Percentiles rank a stretch among this genome's conserved stretches.
phyloP scores from a whole-genome alignment of 37 sponge, comb jelly and placozoan species.

The Spongilla lacustris region DNA sequence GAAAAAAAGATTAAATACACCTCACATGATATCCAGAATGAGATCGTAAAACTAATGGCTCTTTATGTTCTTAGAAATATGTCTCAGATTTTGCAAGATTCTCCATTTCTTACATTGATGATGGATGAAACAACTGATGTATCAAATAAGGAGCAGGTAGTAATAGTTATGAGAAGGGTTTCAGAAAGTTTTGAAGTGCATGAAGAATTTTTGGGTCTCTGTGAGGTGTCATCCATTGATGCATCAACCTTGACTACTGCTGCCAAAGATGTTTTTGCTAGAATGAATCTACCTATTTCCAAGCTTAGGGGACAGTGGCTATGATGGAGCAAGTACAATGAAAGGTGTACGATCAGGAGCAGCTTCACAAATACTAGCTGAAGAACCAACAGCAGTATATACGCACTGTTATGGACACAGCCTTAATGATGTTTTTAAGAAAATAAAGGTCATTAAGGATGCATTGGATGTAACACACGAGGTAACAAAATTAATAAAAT shows the following conservation, averaged over 20 bases:
- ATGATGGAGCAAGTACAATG: conserved; percentile 60
- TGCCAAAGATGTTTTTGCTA: conserved; percentile 26
- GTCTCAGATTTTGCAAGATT: background rate
- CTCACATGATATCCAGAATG: no score
- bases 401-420: conserved; percentile 66
- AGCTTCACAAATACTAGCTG: conserved; percentile 36
- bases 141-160: no score
- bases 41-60: no score
- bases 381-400: conserved; percentile 35
- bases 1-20: background rate
- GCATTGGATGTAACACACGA: conserved; percentile 34
- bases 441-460: conserved; percentile 34
- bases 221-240: no score
- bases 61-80: conserved; percentile 18
- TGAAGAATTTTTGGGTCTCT: no score
- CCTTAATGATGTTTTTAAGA: conserved; percentile 58
- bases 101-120: conserved; percentile 45
- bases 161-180: no score
- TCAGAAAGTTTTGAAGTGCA: no score
- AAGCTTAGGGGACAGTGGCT: conserved; percentile 57
- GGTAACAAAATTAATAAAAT: conserved; percentile 65
- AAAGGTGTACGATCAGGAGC: conserved; percentile 43
- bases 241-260: conserved; percentile 4
- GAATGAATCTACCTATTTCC: no score
- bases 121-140: conserved; percentile 60